These are phyloP conservation scores for Chaetodon trifasciatus DNA, from an alignment of 2,797 vertebrate species.

Conservation along the genomic window DNA sequence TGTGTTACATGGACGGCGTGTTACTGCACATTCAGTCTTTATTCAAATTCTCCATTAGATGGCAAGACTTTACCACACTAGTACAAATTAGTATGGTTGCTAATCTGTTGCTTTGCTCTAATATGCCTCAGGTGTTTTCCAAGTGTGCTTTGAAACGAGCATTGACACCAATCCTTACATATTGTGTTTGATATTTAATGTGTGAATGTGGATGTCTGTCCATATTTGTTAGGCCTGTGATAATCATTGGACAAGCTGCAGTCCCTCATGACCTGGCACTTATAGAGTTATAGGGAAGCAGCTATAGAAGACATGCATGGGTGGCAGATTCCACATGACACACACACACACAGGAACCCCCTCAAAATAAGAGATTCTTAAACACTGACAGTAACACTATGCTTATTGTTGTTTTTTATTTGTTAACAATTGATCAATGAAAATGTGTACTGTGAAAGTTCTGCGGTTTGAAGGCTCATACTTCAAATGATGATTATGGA, in stretches of 20 bases:
- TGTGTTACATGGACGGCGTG: background rate
- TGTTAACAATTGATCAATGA: background rate
- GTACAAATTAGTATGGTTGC: background rate
- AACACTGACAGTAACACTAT: background rate
- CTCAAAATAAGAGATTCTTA: background rate
- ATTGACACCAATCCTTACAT: background rate
- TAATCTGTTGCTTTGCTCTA: background rate
- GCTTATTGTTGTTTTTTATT: background rate
- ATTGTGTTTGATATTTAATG: constrained; percentile 5
- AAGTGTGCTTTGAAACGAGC: too few species aligned
- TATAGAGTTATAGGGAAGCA: too few species aligned
- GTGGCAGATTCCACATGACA: too few species aligned
- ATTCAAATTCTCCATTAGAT: background rate
- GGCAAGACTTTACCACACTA: background rate
- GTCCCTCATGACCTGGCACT: too few species aligned
- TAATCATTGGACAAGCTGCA: too few species aligned
- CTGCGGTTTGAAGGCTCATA: too few species aligned
- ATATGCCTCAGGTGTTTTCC: background rate
- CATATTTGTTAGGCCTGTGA: too few species aligned
- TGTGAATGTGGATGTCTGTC: too few species aligned
- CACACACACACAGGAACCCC: too few species aligned
- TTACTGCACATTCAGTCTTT: background rate
- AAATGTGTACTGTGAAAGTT: background rate
- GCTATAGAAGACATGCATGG: too few species aligned
- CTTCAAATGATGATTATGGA: background rate